Base-by-base conservation (phyloP, 2,888 invertebrate genomes). In the Andrena bicolor region DNA sequence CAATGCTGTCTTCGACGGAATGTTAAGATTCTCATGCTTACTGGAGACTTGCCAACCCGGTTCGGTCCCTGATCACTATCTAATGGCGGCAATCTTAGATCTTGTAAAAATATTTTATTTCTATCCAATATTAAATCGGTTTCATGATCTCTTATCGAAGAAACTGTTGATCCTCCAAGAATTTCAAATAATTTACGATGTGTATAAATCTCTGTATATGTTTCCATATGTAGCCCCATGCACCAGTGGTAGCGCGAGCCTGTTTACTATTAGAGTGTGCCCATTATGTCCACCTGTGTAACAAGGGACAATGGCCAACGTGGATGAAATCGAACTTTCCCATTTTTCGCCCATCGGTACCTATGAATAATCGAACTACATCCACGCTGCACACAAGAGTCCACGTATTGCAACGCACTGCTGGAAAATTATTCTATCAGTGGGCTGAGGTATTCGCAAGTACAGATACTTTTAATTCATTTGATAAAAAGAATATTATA, bases 231-330 rank as follows among this genome's bases (percentile, higher is more conserved):
- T 93, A 98, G 96, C 97, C 99, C 41, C 97, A 99, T 93, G 98
- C 99, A 0, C 99, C 99, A 0, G 97, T 99, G 0, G 97, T 99
- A 0, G 96, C 99, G 0, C 95, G 99, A 92, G 99, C 99, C 3
- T 97, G 98, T 0, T 96, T 99, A 72, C 94, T 99, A 7, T 94
- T 99, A 81, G 99, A 99, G 94, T 99, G 99, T 93, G 97, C 99
- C 0, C 97, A 99, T 93, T 97, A 99, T 89, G 99, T 99, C 1
- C 99, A 99, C 92, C 96, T 98, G 86, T 99, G 99, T 94, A 99
- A 99, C 94, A 98, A 98, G 92, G 99, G 99, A 0, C 98, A 99
- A 89, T 99, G 99, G 99, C 99, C 99, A 0, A 96, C 97, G 74
- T 99, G 99, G 99, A 97, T 99, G 96, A 98, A 98, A 94, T 96